phyloP scores from a whole-genome alignment of 2,113 vertebrate species.

The Paralichthys olivaceus region DNA sequence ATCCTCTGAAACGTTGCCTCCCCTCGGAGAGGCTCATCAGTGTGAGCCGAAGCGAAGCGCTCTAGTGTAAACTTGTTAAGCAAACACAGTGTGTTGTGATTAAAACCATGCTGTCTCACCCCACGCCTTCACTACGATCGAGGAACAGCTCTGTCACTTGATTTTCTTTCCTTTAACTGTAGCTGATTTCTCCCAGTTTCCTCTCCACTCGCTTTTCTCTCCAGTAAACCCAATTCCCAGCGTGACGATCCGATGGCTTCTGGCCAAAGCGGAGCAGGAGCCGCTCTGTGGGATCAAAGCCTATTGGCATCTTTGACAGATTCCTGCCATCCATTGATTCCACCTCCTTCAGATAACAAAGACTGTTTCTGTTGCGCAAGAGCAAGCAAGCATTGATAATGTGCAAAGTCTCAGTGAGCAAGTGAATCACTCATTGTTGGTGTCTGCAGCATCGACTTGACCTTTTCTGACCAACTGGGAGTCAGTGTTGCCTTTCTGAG shows the following conservation, averaged over 20 bases:
- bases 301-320: slow-evolving; percentile 53
- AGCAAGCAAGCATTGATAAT: slow-evolving; percentile 53
- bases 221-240: slow-evolving; percentile 4
- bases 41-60: not conserved
- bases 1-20: slow-evolving; percentile 14
- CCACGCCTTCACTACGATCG: not conserved
- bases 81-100: slow-evolving; percentile 64
- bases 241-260: slow-evolving; percentile 23
- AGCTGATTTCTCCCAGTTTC: not conserved
- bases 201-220: not conserved
- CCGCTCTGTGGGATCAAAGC: slow-evolving; percentile 51
- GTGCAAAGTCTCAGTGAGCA: slow-evolving; percentile 26
- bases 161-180: not conserved
- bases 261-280: slow-evolving; percentile 39
- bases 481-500: not conserved
- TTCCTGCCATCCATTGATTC: slow-evolving; percentile 64
- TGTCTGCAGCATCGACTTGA: slow-evolving; percentile 41
- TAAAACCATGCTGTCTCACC: slow-evolving; percentile 52
- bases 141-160: not conserved
- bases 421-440: slow-evolving; percentile 58
- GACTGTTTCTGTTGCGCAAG: slow-evolving; percentile 52
- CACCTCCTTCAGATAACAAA: slow-evolving; percentile 64
- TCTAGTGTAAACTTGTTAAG: slow-evolving; percentile 57
- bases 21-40: slow-evolving; percentile 48
- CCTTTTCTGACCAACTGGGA: slow-evolving; percentile 1